Evolutionary conservation across 2,113 vertebrate genomes (phyloP).

Genomic region (Pelecanoides urinatrix): DNA sequence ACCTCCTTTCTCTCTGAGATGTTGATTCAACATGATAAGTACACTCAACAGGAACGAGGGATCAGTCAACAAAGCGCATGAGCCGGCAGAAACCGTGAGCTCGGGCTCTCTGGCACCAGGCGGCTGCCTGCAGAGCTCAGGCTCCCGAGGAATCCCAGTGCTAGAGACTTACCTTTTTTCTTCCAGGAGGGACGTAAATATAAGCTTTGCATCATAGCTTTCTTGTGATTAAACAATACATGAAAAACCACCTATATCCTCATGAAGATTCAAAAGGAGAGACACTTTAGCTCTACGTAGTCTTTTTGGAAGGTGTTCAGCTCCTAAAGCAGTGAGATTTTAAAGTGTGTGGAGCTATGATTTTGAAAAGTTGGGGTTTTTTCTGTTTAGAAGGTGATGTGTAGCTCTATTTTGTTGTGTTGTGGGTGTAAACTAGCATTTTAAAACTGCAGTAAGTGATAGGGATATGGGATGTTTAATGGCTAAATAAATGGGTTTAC

Average conservation of each 20-base stretch:
- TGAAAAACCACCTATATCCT: neutral
- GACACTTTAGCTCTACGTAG: neutral
- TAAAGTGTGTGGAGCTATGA: neutral
- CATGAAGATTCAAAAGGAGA: neutral
- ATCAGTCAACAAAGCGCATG: neutral
- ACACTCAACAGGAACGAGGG: neutral
- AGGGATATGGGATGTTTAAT: neutral
- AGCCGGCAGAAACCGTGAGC: neutral
- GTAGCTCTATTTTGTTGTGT: neutral
- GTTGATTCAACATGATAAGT: constrained; percentile 43
- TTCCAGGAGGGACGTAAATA: neutral
- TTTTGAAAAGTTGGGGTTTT: neutral
- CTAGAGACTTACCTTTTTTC: neutral
- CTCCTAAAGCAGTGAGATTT: neutral
- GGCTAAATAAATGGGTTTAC: neutral
- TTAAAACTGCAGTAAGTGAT: neutral
- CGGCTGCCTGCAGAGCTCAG: neutral
- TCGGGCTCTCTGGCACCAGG: neutral
- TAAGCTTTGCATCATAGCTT: neutral
- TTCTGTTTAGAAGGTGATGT: neutral
- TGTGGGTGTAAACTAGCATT: neutral
- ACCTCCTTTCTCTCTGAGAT: constrained; percentile 30
- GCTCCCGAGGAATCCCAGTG: neutral
- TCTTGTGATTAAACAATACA: neutral
- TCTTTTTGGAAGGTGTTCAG: neutral